phyloP scores from a whole-genome alignment of 2,888 invertebrate genomes.

The Microctonus aethiopoides region DNA sequence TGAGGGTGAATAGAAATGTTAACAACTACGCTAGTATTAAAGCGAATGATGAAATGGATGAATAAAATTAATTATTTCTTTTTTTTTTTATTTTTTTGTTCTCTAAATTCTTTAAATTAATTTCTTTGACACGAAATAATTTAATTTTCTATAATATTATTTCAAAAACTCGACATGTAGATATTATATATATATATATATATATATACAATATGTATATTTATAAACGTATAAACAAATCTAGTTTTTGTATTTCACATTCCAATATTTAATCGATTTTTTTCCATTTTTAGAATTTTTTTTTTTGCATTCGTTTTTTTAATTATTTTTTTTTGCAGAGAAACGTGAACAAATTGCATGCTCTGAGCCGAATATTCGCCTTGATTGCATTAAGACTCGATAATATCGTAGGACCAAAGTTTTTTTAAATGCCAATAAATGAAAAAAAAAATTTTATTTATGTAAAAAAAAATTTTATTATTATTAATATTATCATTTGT shows the following conservation, averaged over 20 bases:
- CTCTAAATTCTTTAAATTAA: too few species aligned
- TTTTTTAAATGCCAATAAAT: slow-evolving; percentile 42
- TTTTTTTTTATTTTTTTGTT: too few species aligned
- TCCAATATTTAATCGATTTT: slow-evolving; percentile 6
- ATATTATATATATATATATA: background rate
- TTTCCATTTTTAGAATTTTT: too few species aligned
- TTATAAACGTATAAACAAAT: too few species aligned
- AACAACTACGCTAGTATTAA: slow-evolving; percentile 66
- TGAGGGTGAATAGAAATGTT: slow-evolving; percentile 66
- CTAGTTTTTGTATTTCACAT: too few species aligned
- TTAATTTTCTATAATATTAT: too few species aligned
- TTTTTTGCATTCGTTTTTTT: slow-evolving; percentile 30
- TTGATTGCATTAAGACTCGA: slow-evolving; percentile 56
- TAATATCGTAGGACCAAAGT: slow-evolving; percentile 52
- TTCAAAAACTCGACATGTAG: background rate
- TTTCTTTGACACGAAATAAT: too few species aligned
- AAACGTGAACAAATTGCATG: slow-evolving; percentile 61
- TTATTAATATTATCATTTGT: too few species aligned
- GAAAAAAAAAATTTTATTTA: slow-evolving; percentile 26
- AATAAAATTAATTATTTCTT: slow-evolving; percentile 46
- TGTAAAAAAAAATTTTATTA: too few species aligned
- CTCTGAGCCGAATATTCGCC: slow-evolving; percentile 57
- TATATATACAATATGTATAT: too few species aligned
- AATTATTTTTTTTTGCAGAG: slow-evolving; percentile 55
- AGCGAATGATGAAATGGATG: slow-evolving; percentile 63